phyloP scores from a whole-genome alignment of 23 tunicate species.

The Corella eumyota region DNA sequence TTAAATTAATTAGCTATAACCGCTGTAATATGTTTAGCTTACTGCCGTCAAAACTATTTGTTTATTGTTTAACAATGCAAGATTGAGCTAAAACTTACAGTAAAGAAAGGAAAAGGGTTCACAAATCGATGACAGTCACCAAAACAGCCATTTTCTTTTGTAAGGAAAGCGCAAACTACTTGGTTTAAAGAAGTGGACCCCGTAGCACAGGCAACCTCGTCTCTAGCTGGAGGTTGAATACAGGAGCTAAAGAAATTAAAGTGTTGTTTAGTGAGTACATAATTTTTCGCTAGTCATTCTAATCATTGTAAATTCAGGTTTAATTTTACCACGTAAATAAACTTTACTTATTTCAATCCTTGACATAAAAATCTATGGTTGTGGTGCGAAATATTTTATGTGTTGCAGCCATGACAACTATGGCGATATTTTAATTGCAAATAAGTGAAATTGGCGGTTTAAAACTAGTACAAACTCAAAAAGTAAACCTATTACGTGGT shows the following conservation, averaged over 20 bases:
- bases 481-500: too few relatives aligned
- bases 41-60: neutral
- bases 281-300: too few relatives aligned
- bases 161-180: conserved; percentile 14
- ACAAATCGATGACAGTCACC: conserved; percentile 25
- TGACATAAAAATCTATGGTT: too few relatives aligned
- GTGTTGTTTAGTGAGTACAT: too few relatives aligned
- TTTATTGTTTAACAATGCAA: neutral
- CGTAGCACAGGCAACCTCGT: conserved; percentile 4
- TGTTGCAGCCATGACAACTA: neutral
- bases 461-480: too few relatives aligned
- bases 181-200: neutral
- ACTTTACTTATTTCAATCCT: too few relatives aligned
- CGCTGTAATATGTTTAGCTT: neutral
- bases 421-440: too few relatives aligned
- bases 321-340: too few relatives aligned
- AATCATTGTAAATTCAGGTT: too few relatives aligned
- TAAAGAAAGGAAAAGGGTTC: conserved; percentile 41
- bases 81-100: conserved; percentile 24
- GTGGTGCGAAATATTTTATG: neutral
- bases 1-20: neutral
- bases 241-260: too few relatives aligned
- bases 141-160: conserved; percentile 35
- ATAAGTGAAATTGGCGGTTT: too few relatives aligned
- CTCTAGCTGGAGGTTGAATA: neutral